A percentile compares a stretch with the other conserved stretches of the same genome.
Evolutionary conservation across 2,113 vertebrate species (phyloP).

Genomic region (Pachyramphus minor): DNA sequence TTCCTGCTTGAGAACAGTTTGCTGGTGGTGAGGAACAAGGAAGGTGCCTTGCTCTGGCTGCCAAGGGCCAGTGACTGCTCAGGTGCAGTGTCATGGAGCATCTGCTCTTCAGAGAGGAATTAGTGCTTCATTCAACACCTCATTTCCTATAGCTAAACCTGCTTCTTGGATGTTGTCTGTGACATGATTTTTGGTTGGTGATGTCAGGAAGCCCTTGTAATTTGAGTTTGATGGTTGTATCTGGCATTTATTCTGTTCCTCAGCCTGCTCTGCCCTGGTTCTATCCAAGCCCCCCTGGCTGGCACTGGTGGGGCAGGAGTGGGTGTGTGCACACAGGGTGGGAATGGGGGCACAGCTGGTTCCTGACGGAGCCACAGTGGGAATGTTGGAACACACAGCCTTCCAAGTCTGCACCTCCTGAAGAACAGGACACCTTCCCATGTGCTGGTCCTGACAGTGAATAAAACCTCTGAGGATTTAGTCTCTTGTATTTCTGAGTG

Average conservation of each 20-base stretch:
- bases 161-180: background rate
- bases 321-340: background rate
- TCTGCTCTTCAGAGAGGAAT: background rate
- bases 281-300: background rate
- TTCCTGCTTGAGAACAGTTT: background rate
- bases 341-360: rapidly evolving
- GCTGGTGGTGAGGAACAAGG: background rate
- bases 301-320: background rate
- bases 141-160: background rate
- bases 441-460: background rate
- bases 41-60: background rate
- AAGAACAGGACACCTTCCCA: background rate
- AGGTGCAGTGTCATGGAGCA: background rate
- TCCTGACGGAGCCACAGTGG: background rate
- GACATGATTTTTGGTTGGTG: background rate
- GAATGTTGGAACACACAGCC: background rate
- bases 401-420: rapidly evolving
- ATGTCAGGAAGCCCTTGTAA: background rate
- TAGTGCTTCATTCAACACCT: background rate
- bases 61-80: background rate
- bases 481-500: background rate
- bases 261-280: background rate
- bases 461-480: background rate
- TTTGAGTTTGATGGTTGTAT: background rate
- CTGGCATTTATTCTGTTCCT: background rate